Percentiles rank a stretch among this genome's conserved stretches.
phyloP scores from a whole-genome alignment of 1,140 invertebrate genomes.

The Drosophila yakuba region DNA sequence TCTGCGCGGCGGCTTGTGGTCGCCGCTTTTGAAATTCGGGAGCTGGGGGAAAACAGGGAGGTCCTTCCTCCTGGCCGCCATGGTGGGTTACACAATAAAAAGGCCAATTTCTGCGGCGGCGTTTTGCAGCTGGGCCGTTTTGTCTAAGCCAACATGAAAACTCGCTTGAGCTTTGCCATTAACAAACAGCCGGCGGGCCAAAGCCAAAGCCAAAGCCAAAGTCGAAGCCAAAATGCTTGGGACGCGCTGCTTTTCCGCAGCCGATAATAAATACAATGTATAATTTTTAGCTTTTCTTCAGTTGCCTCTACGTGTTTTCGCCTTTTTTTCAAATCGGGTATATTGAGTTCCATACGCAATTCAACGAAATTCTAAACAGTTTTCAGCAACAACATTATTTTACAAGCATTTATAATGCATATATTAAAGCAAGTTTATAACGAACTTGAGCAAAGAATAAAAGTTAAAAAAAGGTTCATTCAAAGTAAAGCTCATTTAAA shows the following conservation, averaged over 20 bases:
- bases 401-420: not conserved
- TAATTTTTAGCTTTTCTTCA: slow-evolving; percentile 15
- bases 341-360: not conserved
- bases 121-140: slow-evolving; percentile 58
- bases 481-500: not conserved
- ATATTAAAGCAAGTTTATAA: too few species aligned
- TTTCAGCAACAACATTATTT: not conserved
- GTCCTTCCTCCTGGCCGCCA: slow-evolving; percentile 9
- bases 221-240: slow-evolving; percentile 34
- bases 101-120: slow-evolving; percentile 62
- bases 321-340: not conserved
- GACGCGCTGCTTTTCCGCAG: not conserved
- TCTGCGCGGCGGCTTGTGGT: slow-evolving; percentile 56
- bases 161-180: slow-evolving; percentile 50
- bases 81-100: slow-evolving; percentile 60
- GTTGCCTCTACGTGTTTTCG: not conserved
- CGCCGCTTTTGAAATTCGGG: slow-evolving; percentile 10
- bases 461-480: too few species aligned
- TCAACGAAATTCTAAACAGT: not conserved
- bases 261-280: slow-evolving; percentile 15
- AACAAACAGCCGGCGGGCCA: slow-evolving; percentile 60
- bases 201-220: slow-evolving; percentile 15
- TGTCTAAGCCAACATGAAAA: slow-evolving; percentile 64
- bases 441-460: too few species aligned
- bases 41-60: not conserved